Evolutionary conservation across 2,797 vertebrate species (phyloP).

Genomic region (Enteromius radiatus): DNA sequence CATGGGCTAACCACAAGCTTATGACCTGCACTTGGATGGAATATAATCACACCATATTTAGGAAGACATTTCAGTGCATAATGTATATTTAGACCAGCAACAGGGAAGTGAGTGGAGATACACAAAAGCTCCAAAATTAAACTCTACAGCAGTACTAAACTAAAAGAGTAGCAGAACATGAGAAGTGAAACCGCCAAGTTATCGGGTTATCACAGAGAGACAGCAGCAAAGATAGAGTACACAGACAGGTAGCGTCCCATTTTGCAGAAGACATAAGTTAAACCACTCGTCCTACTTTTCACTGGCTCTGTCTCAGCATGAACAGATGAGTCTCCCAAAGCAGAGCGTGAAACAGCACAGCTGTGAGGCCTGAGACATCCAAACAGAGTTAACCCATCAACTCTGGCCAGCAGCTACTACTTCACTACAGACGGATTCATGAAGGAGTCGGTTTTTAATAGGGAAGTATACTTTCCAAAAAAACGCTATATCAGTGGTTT

Average conservation of each 20-base stretch:
- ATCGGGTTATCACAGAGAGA: slow-evolving; percentile 1
- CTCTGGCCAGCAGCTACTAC: slow-evolving; percentile 48
- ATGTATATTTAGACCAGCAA: neutral
- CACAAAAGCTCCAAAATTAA: slow-evolving; percentile 27
- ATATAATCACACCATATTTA: neutral
- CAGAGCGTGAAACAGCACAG: neutral
- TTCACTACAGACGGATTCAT: neutral
- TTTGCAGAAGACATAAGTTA: neutral
- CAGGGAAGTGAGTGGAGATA: neutral
- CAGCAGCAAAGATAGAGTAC: slow-evolving; percentile 7
- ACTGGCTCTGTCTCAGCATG: neutral
- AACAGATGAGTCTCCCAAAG: neutral
- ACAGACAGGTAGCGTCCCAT: neutral
- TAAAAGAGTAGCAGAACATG: slow-evolving; percentile 13
- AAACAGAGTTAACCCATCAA: slow-evolving; percentile 55
- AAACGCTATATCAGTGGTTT: neutral
- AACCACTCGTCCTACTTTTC: neutral
- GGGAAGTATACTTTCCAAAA: too few species aligned
- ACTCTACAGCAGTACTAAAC: slow-evolving; percentile 9
- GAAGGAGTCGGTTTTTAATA: neutral
- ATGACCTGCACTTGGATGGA: neutral
- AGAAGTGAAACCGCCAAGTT: slow-evolving; percentile 59
- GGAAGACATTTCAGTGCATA: neutral
- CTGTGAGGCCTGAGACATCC: slow-evolving; percentile 30
- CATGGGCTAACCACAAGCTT: neutral